Percentiles rank a stretch among this genome's conserved stretches.
These are phyloP conservation scores for Pampus argenteus DNA, from an alignment of 2,797 vertebrate genomes.

Conservation along the genomic window DNA sequence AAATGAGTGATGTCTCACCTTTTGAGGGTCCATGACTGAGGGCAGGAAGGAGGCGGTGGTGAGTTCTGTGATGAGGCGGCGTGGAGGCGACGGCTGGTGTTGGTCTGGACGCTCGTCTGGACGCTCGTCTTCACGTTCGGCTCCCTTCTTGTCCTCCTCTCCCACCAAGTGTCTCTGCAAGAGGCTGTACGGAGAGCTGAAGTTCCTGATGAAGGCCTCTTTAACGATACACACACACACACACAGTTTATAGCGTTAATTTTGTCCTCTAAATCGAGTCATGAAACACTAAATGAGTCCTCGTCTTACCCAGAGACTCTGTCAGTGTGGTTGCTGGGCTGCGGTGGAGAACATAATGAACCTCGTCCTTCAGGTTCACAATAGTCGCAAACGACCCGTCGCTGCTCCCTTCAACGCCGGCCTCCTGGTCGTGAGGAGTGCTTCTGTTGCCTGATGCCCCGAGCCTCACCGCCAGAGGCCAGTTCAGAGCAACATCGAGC, in stretches of 20 bases:
- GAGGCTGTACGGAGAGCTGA: slow-evolving; percentile 91
- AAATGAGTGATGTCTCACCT: slow-evolving; percentile 75
- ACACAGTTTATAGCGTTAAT: too few species aligned
- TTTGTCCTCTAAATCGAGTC: too few species aligned
- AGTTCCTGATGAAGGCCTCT: slow-evolving; percentile 96
- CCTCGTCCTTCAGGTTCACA: slow-evolving; percentile 92
- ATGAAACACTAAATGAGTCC: neutral
- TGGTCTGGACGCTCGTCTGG: slow-evolving; percentile 46
- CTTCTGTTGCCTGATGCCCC: slow-evolving; percentile 83
- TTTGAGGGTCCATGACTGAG: slow-evolving; percentile 85
- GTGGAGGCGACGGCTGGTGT: slow-evolving; percentile 35
- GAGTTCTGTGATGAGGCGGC: slow-evolving; percentile 88
- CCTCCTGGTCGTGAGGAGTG: slow-evolving; percentile 18
- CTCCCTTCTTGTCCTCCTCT: slow-evolving; percentile 48
- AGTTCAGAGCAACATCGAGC: slow-evolving; percentile 92
- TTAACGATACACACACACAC: slow-evolving; percentile 22
- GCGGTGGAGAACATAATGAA: slow-evolving; percentile 91
- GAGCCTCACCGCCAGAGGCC: slow-evolving; percentile 91
- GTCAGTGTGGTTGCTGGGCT: slow-evolving; percentile 79
- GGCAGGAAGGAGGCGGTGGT: slow-evolving; percentile 89
- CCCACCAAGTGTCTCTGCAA: slow-evolving; percentile 93
- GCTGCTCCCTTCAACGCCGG: neutral
- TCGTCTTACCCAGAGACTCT: slow-evolving; percentile 87
- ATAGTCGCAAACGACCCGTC: slow-evolving; percentile 89
- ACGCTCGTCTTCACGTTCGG: slow-evolving; percentile 61